phyloP scores from a whole-genome alignment of 2,888 invertebrate genomes.

The Parnassius mnemosyne region DNA sequence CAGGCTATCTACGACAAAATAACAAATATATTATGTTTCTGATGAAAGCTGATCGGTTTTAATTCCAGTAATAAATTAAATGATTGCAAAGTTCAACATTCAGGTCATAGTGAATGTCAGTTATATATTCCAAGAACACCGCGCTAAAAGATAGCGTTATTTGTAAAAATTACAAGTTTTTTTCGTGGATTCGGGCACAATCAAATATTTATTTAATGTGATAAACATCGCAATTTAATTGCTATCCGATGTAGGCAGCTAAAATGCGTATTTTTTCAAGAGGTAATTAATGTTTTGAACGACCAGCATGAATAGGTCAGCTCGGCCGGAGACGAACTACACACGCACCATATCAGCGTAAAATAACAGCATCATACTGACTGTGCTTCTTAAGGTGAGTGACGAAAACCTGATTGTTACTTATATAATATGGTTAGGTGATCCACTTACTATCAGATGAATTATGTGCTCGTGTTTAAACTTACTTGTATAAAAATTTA shows the following conservation, averaged over 20 bases:
- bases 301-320: too few species aligned
- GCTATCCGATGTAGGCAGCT: background rate
- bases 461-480: too few species aligned
- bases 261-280: background rate
- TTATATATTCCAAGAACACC: slow-evolving; percentile 12
- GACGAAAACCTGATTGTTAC: too few species aligned
- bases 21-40: slow-evolving; percentile 2
- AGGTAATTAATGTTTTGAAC: too few species aligned
- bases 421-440: too few species aligned
- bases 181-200: background rate
- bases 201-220: background rate
- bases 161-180: slow-evolving; percentile 8
- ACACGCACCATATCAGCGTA: too few species aligned
- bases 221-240: too few species aligned
- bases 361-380: too few species aligned
- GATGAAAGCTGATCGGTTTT: slow-evolving; percentile 6
- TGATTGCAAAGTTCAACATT: slow-evolving; percentile 16
- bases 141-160: slow-evolving; percentile 12
- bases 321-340: too few species aligned
- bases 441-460: too few species aligned
- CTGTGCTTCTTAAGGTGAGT: too few species aligned
- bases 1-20: background rate
- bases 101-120: slow-evolving; percentile 11
- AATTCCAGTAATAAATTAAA: slow-evolving; percentile 16
- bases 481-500: too few species aligned